These are phyloP conservation scores for Dysidea cf. avara DNA, from an alignment of 37 sponge, comb jelly and placozoan species.

Conservation along the genomic window DNA sequence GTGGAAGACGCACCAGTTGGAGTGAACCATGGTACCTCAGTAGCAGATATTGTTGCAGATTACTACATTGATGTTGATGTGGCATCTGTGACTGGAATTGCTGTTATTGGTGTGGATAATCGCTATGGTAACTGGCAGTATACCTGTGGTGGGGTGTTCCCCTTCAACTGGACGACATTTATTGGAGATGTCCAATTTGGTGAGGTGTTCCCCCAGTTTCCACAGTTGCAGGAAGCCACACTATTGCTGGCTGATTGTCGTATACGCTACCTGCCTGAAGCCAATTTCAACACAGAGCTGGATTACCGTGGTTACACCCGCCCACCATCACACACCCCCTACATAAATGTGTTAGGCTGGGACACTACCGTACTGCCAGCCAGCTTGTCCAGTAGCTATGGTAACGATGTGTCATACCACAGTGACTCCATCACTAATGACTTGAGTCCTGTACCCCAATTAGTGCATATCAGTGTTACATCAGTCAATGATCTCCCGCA, in stretches of 20 bases:
- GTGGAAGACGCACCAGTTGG: conserved; percentile 35
- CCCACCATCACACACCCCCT: conserved; percentile 63
- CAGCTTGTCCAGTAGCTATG: conserved; percentile 71
- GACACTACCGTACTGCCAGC: conserved; percentile 79
- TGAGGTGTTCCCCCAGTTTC: conserved; percentile 57
- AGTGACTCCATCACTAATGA: conserved; percentile 53
- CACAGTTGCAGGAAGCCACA: conserved; percentile 69
- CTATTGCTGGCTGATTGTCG: conserved; percentile 68
- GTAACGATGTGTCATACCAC: conserved; percentile 74
- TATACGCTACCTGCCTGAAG: conserved; percentile 73
- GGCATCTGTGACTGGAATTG: conserved; percentile 55
- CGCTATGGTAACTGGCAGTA: conserved; percentile 81
- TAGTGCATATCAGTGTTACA: conserved; percentile 34
- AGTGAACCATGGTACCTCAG: conserved; percentile 76
- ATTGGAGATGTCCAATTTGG: conserved; percentile 80
- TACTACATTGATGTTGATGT: conserved; percentile 74
- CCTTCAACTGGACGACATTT: conserved; percentile 56
- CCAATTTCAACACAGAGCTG: conserved; percentile 76
- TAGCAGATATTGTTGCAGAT: conserved; percentile 53
- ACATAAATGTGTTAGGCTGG: conserved; percentile 69
- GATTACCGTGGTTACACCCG: conserved; percentile 43
- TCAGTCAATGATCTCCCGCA: conserved; percentile 71
- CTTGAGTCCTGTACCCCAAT: conserved; percentile 44
- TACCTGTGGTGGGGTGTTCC: conserved; percentile 50
- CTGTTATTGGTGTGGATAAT: conserved; percentile 75